These are phyloP conservation scores for Alectoris magna DNA, from an alignment of 2,797 vertebrate genomes.

Conservation along the genomic window DNA sequence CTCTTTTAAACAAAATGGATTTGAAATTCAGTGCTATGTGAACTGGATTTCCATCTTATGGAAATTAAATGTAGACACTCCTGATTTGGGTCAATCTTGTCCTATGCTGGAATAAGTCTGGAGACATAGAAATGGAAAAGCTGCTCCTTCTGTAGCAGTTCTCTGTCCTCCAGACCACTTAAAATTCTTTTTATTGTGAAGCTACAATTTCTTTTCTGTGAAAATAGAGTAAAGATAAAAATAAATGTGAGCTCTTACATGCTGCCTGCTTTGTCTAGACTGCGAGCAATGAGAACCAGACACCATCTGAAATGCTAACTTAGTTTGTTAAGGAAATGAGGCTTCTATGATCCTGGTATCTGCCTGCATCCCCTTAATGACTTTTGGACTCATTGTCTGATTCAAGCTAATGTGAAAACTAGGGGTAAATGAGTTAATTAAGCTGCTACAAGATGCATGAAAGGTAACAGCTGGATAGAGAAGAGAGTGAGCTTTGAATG, in stretches of 20 bases:
- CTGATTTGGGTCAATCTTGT: neutral
- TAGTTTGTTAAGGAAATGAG: constrained; percentile 48
- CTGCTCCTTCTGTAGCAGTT: neutral
- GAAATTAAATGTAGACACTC: neutral
- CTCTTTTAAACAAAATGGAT: neutral
- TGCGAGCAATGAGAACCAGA: constrained; percentile 41
- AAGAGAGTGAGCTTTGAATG: neutral
- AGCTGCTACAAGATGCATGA: neutral
- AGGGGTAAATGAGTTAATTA: neutral
- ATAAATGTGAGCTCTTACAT: neutral
- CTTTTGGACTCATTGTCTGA: constrained; percentile 27
- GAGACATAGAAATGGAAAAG: neutral
- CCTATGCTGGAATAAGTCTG: neutral
- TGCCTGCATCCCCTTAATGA: constrained; percentile 19
- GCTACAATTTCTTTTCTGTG: neutral
- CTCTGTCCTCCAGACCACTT: neutral
- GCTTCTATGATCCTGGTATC: constrained; percentile 28
- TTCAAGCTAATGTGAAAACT: neutral
- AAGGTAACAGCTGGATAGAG: neutral
- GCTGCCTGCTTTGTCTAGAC: constrained; percentile 48
- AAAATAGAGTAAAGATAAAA: constrained; percentile 42
- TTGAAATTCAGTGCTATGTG: neutral
- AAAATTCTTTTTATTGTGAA: neutral
- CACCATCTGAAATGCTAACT: constrained; percentile 50
- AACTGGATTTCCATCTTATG: neutral